Base-by-base conservation (phyloP, 2,888 invertebrate species). In the Melanargia galathea region DNA sequence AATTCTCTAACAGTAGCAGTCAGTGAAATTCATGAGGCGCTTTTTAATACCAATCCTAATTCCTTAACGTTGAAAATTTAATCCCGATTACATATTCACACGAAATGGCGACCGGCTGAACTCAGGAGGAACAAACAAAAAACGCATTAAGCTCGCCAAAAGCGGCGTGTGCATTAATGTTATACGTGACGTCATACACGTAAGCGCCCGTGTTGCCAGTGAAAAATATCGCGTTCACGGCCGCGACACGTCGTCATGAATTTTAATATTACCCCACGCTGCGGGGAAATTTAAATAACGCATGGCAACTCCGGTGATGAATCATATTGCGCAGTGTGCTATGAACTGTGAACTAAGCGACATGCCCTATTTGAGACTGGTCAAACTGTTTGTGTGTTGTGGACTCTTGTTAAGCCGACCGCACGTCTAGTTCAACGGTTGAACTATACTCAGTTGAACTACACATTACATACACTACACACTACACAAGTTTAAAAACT, bases 141-240 rank as follows among this genome's bases (percentile, higher is more conserved):
- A 73, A 65, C 69, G 70, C 73, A 70, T 75, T 73, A 69, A 69
- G 68, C 65, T n/a, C 67, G 55, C 68, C 68, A 62, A 69, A 72
- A 71, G 67, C 66, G 66, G 63, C 58, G 66, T 69, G 64, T 67
- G 73, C 74, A 73, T 84, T 83, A 84, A 79, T 73, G 77, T 80
- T 73, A 79, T 77, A 86, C 86, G 86, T 87, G 87, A 86, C 76
- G 79, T 82, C 83, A 83, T 86, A 84, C 84, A 80, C 74, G 75
- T 49, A 49, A 49, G 16, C 49, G 33, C 10, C 71, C 75, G 75
- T 81, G 80, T 78, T 81, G 76, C 80, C 78, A 75, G 66, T 72
- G 75, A 79, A 79, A 85, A 81, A 84, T 83, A 79, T 80, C 33
- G 33, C 33, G 76, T 76, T 73, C 72, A 75, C 73, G 74, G 75